Evolutionary conservation across 2,113 vertebrate genomes (phyloP), one percentile per base, ranked within the genome.

Genomic region (Anarhynchus alexandrinus): DNA sequence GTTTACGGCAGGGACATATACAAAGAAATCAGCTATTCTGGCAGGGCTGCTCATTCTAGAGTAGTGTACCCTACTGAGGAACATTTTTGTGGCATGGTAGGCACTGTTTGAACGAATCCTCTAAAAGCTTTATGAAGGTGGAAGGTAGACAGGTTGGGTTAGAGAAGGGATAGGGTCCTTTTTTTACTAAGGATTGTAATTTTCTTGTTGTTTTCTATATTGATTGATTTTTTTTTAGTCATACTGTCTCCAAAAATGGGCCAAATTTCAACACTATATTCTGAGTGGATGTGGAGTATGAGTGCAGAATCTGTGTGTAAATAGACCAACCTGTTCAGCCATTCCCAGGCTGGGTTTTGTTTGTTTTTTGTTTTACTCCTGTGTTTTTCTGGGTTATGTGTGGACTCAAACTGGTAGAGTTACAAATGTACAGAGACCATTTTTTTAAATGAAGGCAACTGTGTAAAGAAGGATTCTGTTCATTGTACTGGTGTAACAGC

Each of bases 311-410:
- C 47, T 76, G 15, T n/a, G 1, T 59, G 30, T 51, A 15, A 54
- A 34, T 5, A 72, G 8, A 51, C 3, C 23, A 61, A 15, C 2
- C 2, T 51, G 10, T 42, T 70, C 58, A 87, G 29, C 17, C 23
- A 11, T 21, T 72, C 11, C 10, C 5, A 2, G 4, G 8, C 3
- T 57, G 6, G 9, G 0, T 78, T 82, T 73, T 71, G 2, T 3
- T 4, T 16, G 42, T 59, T 65, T 69, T 26, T 45, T 77, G 5
- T 55, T 84, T 78, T 42, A 30, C 1, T 52, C 3, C 14, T n/a
- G 12, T 40, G 5, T 12, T 83, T 84, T 54, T 54, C 32, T 83
- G 20, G 5, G 13, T 72, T 64, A 13, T 20, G 12, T 38, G 8
- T 40, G 9, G 18, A 40, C 36, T 55, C 18, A 57, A 43, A 23